These are phyloP conservation scores for Trichopoda pennipes DNA, from an alignment of 2,888 invertebrate genomes.

Conservation along the genomic window DNA sequence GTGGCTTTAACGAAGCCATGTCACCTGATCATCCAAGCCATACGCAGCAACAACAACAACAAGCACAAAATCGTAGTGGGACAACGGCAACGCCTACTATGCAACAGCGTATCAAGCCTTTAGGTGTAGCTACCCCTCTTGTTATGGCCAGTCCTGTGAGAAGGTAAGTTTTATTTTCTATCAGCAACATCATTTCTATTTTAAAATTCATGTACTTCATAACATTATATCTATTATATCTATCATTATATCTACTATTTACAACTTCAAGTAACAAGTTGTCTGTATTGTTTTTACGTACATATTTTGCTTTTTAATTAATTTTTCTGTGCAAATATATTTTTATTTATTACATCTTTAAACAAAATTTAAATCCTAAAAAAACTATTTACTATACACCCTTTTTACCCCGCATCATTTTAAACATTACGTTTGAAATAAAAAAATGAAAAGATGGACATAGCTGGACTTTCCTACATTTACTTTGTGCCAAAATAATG, in stretches of 20 bases:
- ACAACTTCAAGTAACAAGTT: constrained; percentile 48
- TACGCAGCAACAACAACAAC: constrained; percentile 77
- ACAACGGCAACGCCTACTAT: constrained; percentile 88
- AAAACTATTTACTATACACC: constrained; percentile 18
- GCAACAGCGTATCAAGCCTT: constrained; percentile 94
- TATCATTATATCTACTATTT: not conserved
- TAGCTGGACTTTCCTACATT: constrained; percentile 70
- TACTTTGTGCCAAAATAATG: constrained; percentile 68
- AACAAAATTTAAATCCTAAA: constrained; percentile 23
- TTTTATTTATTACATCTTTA: too few relatives aligned
- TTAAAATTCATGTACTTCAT: constrained; percentile 23
- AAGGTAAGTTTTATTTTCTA: constrained; percentile 84
- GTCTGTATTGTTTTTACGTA: constrained; percentile 36
- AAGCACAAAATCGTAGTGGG: constrained; percentile 82
- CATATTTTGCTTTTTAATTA: constrained; percentile 56
- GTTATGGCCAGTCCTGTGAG: constrained; percentile 93
- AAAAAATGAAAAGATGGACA: constrained; percentile 71
- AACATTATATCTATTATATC: constrained; percentile 15
- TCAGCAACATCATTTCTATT: not conserved
- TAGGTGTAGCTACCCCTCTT: constrained; percentile 93
- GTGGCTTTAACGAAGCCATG: constrained; percentile 84
- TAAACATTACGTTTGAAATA: not conserved
- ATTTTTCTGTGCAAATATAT: constrained; percentile 27
- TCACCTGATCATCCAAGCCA: constrained; percentile 83
- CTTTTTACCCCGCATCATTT: constrained; percentile 4